Evolutionary conservation across 2,797 vertebrate species (phyloP), one percentile per base, ranked within the genome.

Genomic region (Atherinosoma microstoma): DNA sequence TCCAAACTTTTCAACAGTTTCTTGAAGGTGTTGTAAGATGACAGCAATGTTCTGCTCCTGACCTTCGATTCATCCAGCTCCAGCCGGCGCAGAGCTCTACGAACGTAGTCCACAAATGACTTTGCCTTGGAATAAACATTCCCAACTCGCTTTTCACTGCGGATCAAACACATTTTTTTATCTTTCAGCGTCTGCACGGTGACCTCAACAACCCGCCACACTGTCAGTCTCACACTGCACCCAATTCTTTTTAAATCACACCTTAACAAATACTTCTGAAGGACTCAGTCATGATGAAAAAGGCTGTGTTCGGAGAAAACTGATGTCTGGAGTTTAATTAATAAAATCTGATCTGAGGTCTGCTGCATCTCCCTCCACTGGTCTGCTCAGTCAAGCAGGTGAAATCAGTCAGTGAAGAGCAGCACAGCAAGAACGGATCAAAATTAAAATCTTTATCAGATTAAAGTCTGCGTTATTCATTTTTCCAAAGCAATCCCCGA

Each of bases 91-190:
- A 99, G 93, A 70, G 97, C 96, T 82, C 93, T 96, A 35, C 94
- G 96, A 42, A 97, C 95, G 70, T 99, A 99, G 84, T 99, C 97
- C 91, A 95, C 73, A 58, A 99, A 99, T 2, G 96, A 97, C 34
- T 94, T 94, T 1, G 96, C 93, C 78, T 98, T 99, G 83, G 97
- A 96, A 89, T 96, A 74, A 67, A 74, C 72, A 32, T 74, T 74
- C 20, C 72, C 72, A 0, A 74, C 72, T 60, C 72, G 58, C 76
- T 81, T 74, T 20, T 67, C 72, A n/a, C 72, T 74, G 72, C 24
- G 22, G 47, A 73, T 45, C 42, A 76, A 1, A 69, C 30, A 69
- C 1, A 9, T 49, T 18, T 49, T 18, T 38, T 58, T 16, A 45
- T 20, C 35, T 58, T 24, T 67, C 51, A 67, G 57, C 70, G 65